phyloP scores from a whole-genome alignment of 2,113 vertebrate genomes.

The Rattus rattus region DNA sequence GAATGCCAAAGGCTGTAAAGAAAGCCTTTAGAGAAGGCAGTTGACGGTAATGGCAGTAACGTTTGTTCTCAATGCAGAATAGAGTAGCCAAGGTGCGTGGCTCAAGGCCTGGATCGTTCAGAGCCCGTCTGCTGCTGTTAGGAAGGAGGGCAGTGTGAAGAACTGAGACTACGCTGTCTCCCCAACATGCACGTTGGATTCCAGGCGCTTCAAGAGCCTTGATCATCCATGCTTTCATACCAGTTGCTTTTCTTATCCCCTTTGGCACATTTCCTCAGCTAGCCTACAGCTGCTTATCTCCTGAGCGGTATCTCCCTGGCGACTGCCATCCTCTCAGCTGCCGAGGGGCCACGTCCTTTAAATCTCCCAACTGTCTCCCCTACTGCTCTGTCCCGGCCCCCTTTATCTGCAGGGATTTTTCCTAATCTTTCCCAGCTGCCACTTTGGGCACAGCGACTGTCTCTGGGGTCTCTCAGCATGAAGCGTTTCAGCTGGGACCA shows the following conservation, averaged over 20 bases:
- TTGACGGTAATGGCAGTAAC: not conserved
- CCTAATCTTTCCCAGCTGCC: slow-evolving; percentile 83
- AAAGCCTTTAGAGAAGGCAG: not conserved
- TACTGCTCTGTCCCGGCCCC: slow-evolving; percentile 74
- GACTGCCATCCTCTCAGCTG: slow-evolving; percentile 83
- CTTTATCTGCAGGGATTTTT: slow-evolving; percentile 63
- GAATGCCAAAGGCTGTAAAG: not conserved
- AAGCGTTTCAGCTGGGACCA: slow-evolving; percentile 67
- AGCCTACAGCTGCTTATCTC: slow-evolving; percentile 75
- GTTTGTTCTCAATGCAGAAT: not conserved
- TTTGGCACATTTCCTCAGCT: slow-evolving; percentile 77
- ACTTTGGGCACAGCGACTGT: slow-evolving; percentile 78
- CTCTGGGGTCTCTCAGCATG: slow-evolving; percentile 73
- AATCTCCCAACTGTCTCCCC: slow-evolving; percentile 85
- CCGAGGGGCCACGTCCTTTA: slow-evolving; percentile 72
- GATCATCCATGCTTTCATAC: slow-evolving; percentile 61
- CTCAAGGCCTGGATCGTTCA: not conserved
- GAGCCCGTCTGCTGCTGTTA: not conserved
- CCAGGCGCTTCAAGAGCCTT: slow-evolving; percentile 48
- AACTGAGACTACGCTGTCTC: not conserved
- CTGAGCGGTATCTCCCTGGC: slow-evolving; percentile 26
- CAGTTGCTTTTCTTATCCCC: slow-evolving; percentile 83
- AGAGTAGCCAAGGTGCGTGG: not conserved
- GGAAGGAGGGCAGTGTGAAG: not conserved
- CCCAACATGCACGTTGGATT: not conserved